Evolutionary conservation across 2,113 vertebrate species (phyloP).

Genomic region (Rhinolophus ferrumequinum): DNA sequence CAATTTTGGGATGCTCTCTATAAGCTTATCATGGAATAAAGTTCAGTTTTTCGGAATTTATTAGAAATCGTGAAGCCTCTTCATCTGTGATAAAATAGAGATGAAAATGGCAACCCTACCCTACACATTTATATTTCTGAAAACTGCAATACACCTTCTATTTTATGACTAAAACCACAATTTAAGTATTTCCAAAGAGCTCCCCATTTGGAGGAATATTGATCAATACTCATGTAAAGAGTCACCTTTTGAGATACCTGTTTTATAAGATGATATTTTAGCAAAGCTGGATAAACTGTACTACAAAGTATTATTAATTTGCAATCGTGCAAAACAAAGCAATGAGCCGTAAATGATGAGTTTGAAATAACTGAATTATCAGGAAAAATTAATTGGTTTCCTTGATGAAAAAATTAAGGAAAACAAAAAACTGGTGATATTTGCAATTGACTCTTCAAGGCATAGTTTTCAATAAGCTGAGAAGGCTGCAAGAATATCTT

Average conservation of each 20-base stretch:
- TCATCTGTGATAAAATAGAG: conserved; percentile 12
- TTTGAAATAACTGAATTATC: background rate
- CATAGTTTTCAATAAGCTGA: background rate
- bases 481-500: background rate
- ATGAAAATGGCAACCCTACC: background rate
- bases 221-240: background rate
- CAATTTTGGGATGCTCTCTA: background rate
- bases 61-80: conserved; percentile 6
- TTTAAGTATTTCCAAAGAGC: background rate
- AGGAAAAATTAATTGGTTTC: background rate
- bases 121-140: background rate
- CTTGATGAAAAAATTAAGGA: background rate
- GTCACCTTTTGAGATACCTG: background rate
- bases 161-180: conserved; percentile 24
- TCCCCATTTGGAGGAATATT: background rate
- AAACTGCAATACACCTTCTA: background rate
- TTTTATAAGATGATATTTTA: background rate
- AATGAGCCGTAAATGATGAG: background rate
- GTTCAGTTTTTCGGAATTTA: conserved; percentile 1
- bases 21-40: background rate
- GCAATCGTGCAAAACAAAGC: background rate
- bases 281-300: background rate
- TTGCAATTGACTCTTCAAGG: background rate
- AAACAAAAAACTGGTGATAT: background rate
- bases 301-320: background rate